phyloP scores from a whole-genome alignment of 1,140 invertebrate genomes.

The Mizuhopecten yessoensis region DNA sequence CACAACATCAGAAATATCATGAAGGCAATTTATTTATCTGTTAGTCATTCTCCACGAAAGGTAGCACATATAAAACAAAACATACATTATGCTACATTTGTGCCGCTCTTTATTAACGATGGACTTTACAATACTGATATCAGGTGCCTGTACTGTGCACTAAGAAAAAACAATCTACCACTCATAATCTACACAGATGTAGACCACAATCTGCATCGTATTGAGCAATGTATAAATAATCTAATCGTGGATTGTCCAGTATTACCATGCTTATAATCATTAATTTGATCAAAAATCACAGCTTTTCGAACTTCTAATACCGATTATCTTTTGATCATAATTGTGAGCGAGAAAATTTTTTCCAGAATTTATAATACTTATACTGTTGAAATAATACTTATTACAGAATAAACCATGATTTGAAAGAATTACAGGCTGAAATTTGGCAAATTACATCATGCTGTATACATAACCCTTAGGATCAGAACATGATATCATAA shows the following conservation, averaged over 20 bases:
- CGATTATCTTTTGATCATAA: background rate
- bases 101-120: background rate
- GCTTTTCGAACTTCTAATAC: background rate
- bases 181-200: background rate
- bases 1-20: background rate
- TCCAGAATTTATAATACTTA: background rate
- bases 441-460: slow-evolving; percentile 2
- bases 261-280: background rate
- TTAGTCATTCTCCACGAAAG: background rate
- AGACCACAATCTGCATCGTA: background rate
- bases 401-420: background rate
- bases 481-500: slow-evolving; percentile 6
- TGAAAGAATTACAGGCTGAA: background rate
- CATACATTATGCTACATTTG: background rate
- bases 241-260: background rate
- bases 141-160: background rate
- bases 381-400: background rate
- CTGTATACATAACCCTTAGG: background rate
- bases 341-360: background rate
- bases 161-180: background rate
- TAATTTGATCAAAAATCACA: background rate
- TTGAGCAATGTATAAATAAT: background rate
- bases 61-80: slow-evolving; percentile 10
- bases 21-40: slow-evolving; percentile 34
- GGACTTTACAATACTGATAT: slow-evolving; percentile 5